Conservation (phyloP, 2,888 invertebrate genomes). For the Rutpela maculata region DNA sequence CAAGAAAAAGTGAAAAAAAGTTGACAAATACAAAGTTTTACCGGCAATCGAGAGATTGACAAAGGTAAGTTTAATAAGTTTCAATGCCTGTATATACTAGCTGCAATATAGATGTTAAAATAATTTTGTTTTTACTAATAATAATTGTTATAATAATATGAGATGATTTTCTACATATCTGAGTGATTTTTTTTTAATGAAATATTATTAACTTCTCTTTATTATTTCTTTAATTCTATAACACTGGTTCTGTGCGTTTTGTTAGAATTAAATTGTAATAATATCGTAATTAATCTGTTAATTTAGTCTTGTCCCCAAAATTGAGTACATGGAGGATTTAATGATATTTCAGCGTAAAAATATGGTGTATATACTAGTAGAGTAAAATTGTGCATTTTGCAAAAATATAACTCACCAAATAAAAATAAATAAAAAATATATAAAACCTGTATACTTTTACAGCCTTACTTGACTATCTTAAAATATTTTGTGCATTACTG, state of each 20-base stretch:
- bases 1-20: no score
- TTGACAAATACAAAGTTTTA: no score
- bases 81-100: conserved; percentile 1
- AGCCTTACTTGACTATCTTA: conserved; percentile 27
- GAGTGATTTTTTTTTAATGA: no score
- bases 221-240: neutral
- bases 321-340: neutral
- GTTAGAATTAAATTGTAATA: neutral
- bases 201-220: neutral
- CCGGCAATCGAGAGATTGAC: no score
- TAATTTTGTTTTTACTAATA: no score
- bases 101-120: no score
- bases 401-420: neutral
- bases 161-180: no score
- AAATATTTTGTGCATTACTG: conserved; percentile 43
- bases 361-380: neutral
- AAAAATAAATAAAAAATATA: conserved; percentile 9
- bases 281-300: no score
- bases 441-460: conserved; percentile 17
- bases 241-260: neutral
- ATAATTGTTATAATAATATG: no score
- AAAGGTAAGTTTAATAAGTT: no score
- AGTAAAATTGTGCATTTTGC: neutral
- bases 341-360: neutral
- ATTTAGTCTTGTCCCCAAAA: neutral